A percentile compares a stretch with the other conserved stretches of the same genome.
Conservation (phyloP, 2,888 invertebrate species). For the Maniola hyperantus region DNA sequence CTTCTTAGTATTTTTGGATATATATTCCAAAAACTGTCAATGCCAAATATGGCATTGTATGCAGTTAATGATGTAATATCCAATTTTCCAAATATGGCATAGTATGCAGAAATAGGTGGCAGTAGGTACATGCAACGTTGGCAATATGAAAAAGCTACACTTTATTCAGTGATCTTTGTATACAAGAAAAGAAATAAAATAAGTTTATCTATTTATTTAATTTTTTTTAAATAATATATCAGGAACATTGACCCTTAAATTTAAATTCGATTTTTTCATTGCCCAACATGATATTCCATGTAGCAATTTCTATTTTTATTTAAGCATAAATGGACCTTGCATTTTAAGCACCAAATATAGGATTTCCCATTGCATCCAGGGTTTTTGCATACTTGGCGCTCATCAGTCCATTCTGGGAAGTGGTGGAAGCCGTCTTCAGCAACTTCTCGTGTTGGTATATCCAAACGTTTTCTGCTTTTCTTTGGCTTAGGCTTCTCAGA, state of each 20-base stretch:
- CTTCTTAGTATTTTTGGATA: too few relatives aligned
- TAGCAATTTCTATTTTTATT: background rate
- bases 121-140: background rate
- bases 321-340: conserved; percentile 3
- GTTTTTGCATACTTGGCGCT: conserved; percentile 1
- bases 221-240: too few relatives aligned
- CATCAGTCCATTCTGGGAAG: conserved; percentile 1
- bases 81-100: background rate
- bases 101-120: background rate
- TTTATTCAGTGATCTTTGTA: background rate
- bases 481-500: background rate
- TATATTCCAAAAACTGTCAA: background rate
- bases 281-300: background rate
- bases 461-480: too few relatives aligned
- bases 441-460: background rate
- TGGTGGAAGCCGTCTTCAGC: background rate
- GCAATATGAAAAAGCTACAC: background rate
- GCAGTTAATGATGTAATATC: background rate
- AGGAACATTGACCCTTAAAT: background rate
- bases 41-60: background rate
- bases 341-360: conserved; percentile 1
- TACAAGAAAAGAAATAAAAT: background rate
- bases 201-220: background rate
- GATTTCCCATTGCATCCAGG: conserved; percentile 2
- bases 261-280: background rate